Evolutionary conservation across 2,888 invertebrate species (phyloP).

Genomic region (Rutpela maculata): DNA sequence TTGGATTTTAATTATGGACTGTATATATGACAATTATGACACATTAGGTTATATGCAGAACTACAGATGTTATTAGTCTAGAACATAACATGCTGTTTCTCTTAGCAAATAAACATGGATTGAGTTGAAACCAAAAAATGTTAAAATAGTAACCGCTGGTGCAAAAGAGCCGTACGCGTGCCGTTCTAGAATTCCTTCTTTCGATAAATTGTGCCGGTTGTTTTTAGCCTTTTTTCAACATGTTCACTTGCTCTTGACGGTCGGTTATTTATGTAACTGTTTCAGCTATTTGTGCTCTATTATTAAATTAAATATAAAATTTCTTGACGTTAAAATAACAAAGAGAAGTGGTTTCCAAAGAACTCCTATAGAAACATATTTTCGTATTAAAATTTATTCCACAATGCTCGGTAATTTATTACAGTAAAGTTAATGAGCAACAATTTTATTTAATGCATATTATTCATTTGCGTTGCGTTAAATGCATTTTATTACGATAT

Average conservation of each 20-base stretch:
- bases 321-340: constrained; percentile 8
- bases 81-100: no score
- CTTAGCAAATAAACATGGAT: no score
- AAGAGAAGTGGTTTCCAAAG: constrained; percentile 21
- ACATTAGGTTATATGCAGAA: no score
- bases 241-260: constrained; percentile 28
- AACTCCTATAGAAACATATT: background rate
- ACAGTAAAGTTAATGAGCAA: constrained; percentile 19
- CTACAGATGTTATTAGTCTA: no score
- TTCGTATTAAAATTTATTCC: constrained; percentile 14
- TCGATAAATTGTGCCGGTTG: constrained; percentile 21
- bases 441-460: constrained; percentile 17
- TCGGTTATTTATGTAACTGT: constrained; percentile 38
- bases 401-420: constrained; percentile 2
- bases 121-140: no score
- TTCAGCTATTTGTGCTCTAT: constrained; percentile 36
- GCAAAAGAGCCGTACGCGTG: background rate
- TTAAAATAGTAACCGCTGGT: constrained; percentile 28
- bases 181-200: constrained; percentile 33
- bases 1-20: no score
- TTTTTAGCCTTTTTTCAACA: constrained; percentile 25
- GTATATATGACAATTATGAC: no score
- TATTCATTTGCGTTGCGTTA: background rate
- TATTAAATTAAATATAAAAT: constrained; percentile 36
- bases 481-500: constrained; percentile 9